These are phyloP conservation scores for Pitta sordida DNA, from an alignment of 2,113 vertebrate species.

Conservation along the genomic window DNA sequence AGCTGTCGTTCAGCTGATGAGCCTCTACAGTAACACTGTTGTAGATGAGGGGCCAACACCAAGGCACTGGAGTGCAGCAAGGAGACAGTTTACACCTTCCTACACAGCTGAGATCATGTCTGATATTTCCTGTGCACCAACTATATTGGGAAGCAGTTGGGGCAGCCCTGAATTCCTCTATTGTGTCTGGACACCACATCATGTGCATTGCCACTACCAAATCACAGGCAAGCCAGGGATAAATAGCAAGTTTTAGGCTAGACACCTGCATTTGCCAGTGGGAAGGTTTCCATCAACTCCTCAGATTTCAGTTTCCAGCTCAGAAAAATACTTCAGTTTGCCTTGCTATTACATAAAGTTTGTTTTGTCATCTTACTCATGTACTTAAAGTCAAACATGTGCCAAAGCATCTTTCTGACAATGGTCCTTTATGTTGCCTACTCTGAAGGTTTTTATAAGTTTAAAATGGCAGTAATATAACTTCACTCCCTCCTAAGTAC, in stretches of 20 bases:
- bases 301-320: neutral
- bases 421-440: neutral
- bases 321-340: neutral
- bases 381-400: neutral
- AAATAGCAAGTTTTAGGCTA: neutral
- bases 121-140: neutral
- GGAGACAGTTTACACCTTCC: neutral
- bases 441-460: conserved; percentile 8
- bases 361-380: neutral
- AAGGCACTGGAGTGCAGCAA: neutral
- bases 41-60: neutral
- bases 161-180: conserved; percentile 18
- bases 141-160: neutral
- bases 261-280: conserved; percentile 2
- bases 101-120: conserved; percentile 53
- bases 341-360: neutral
- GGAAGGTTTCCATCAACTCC: neutral
- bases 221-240: neutral
- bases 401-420: conserved; percentile 11
- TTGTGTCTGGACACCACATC: neutral
- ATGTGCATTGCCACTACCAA: neutral
- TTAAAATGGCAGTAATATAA: conserved; percentile 5
- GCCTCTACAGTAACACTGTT: neutral
- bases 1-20: neutral
- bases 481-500: neutral